Percentiles rank a stretch among this genome's conserved stretches.
phyloP scores from a whole-genome alignment of 2,113 vertebrate species.

The Pristiophorus japonicus region DNA sequence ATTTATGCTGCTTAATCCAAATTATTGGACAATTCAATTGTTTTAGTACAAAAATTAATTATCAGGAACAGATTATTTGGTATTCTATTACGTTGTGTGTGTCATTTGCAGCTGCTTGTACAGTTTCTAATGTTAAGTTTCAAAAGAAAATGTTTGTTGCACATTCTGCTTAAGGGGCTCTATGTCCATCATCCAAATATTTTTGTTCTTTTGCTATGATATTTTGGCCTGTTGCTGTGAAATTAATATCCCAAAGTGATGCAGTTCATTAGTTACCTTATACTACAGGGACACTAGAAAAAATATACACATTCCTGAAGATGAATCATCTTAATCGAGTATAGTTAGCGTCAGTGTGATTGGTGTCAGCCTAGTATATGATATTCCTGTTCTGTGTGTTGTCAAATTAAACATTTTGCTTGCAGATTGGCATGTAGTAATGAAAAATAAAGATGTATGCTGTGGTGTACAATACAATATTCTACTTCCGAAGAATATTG shows the following conservation, averaged over 20 bases:
- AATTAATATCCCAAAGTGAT: not conserved
- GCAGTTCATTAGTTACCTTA: not conserved
- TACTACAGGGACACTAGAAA: not conserved
- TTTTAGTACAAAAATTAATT: not conserved
- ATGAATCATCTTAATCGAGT: not conserved
- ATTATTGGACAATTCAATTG: not conserved
- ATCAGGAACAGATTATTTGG: not conserved
- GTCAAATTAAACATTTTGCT: not conserved
- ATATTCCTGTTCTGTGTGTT: not conserved
- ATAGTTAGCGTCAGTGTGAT: not conserved
- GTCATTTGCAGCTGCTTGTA: not conserved
- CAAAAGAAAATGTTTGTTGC: not conserved
- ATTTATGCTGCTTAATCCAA: not conserved
- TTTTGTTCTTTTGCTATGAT: not conserved
- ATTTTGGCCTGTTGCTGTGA: not conserved
- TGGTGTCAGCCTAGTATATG: not conserved
- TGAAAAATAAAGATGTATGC: not conserved
- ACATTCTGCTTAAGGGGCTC: not conserved
- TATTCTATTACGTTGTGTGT: not conserved
- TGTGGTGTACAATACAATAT: not conserved
- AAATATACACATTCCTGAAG: not conserved
- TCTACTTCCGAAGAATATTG: not conserved
- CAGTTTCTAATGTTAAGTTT: not conserved
- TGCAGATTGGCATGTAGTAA: not conserved
- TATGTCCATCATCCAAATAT: not conserved